Evolutionary conservation across 2,113 vertebrate genomes (phyloP), one percentile per base, ranked within the genome.

Genomic region (Oreochromis aureus): DNA sequence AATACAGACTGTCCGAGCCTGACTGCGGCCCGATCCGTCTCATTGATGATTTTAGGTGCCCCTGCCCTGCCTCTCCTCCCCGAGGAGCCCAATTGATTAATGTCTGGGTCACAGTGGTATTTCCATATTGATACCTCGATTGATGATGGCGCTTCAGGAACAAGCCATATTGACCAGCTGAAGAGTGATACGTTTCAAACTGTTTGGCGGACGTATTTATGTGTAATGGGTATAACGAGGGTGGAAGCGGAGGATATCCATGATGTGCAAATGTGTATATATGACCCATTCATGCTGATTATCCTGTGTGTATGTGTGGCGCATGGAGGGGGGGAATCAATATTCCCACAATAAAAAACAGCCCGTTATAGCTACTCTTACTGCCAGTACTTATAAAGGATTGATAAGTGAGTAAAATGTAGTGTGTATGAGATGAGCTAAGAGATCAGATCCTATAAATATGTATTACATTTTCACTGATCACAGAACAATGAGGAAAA

Each of bases 61-160:
- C 92, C 86, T 83, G 51, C 85, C 92, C 93, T 66, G 56, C 61
- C 80, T 54, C 82, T 83, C 92, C 91, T 92, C 95, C 96, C 92
- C 55, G 85, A 93, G 94, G 93, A 91, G 81, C 86, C 87, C 90
- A 11, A 96, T 96, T 95, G 96, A 97, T 96, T 93, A 93, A 94
- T 94, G 95, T 96, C 94, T 95, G 95, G 95, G 95, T 95, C 95
- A 94, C 94, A 87, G 87, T 92, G 96, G 93, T 95, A 94, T 96
- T 96, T 96, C 94, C 92, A 95, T 96, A 96, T 96, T 95, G 96
- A 97, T 96, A 95, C 93, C 93, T 93, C 94, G 93, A 96, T 96
- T 96, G 96, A 97, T 96, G 96, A 96, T 93, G 85, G 90, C 86
- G 92, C 94, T 94, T 81, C 91, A 93, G 94, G 93, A 95, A 93